These are phyloP conservation scores for Hybos culiciformis DNA, from an alignment of 2,888 invertebrate species.

Conservation along the genomic window DNA sequence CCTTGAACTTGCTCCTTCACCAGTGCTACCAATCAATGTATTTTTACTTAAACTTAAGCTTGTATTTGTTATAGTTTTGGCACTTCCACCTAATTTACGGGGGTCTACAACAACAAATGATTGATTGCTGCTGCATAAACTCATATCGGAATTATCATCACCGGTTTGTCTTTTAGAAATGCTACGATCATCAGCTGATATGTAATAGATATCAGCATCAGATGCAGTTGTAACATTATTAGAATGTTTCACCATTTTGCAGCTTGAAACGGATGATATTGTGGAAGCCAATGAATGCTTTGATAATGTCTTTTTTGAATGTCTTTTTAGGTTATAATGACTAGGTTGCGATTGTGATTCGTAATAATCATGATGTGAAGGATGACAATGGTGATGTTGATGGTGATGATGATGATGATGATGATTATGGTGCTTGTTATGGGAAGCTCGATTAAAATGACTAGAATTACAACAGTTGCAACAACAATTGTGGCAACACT, in stretches of 20 bases:
- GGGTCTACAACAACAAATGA: constrained; percentile 6
- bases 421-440: constrained; percentile 12
- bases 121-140: constrained; percentile 8
- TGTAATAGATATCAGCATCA: constrained; percentile 19
- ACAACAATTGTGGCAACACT: not conserved
- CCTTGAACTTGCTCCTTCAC: too few relatives aligned
- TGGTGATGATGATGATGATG: constrained; percentile 13
- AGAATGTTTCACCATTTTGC: not conserved
- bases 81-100: not conserved
- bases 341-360: constrained; percentile 3
- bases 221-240: not conserved
- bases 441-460: constrained; percentile 1
- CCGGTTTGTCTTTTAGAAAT: too few relatives aligned
- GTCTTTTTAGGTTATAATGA: not conserved
- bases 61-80: too few relatives aligned
- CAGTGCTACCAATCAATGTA: too few relatives aligned
- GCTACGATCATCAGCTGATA: constrained; percentile 12
- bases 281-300: constrained; percentile 8
- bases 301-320: constrained; percentile 5
- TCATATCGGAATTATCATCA: constrained; percentile 7
- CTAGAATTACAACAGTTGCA: not conserved
- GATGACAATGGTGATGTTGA: constrained; percentile 4
- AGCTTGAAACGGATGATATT: constrained; percentile 17
- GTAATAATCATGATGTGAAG: constrained; percentile 10
- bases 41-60: too few relatives aligned